These are phyloP conservation scores for Craseonycteris thonglongyai DNA, from an alignment of 2,113 vertebrate species.

Conservation along the genomic window DNA sequence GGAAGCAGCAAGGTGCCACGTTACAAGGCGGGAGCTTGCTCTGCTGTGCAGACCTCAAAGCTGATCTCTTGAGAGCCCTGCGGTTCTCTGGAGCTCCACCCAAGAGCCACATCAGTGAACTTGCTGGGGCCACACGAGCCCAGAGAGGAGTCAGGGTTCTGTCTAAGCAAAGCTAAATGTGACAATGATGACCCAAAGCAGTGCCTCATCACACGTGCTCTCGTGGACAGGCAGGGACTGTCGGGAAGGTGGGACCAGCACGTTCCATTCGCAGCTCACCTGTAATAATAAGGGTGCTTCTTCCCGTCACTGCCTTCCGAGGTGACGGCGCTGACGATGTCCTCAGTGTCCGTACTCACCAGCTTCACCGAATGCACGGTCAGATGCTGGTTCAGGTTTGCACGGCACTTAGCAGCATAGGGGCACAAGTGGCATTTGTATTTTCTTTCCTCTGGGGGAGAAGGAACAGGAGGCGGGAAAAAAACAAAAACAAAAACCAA, in stretches of 20 bases:
- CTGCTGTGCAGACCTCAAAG: neutral
- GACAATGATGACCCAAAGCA: accelerated
- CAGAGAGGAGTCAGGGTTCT: neutral
- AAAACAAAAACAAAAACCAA: neutral
- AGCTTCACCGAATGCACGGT: constrained; percentile 98
- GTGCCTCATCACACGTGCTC: accelerated
- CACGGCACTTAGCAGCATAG: constrained; percentile 98
- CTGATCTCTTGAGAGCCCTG: no score
- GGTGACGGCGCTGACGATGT: constrained; percentile 93
- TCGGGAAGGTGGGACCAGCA: neutral
- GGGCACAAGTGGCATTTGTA: constrained; percentile 99
- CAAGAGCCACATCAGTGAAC: no score
- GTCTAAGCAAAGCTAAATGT: neutral
- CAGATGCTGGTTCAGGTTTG: constrained; percentile 99
- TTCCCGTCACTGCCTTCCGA: constrained; percentile 90
- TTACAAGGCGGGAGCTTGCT: neutral
- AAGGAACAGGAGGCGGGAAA: constrained; percentile 29
- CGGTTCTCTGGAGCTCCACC: neutral
- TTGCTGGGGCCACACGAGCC: neutral
- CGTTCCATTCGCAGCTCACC: constrained; percentile 77
- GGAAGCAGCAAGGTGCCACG: neutral
- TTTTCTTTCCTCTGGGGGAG: constrained; percentile 93
- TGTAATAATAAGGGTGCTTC: constrained; percentile 97
- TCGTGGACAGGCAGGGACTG: neutral
- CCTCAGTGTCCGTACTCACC: constrained; percentile 95